Base-by-base conservation (phyloP, 2,888 invertebrate species). In the Caenorhabditis wallacei region DNA sequence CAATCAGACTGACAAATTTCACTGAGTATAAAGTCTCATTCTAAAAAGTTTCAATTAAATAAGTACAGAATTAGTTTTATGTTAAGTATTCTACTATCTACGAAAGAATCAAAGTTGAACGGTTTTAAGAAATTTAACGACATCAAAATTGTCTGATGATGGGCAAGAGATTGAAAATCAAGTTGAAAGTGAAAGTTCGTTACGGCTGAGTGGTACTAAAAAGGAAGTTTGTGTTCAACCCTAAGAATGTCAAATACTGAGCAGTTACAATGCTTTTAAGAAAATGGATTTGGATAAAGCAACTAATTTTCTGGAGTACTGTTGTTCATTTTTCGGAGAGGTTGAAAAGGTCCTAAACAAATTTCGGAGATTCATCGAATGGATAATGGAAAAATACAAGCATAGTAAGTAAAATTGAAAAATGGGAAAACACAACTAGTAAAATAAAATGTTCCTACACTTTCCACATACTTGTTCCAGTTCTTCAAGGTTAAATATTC, bases 401-500 rank as follows among this genome's bases (percentile, higher is more conserved):
- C 35, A 20, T 30, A 59, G 20, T 18, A 16, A 59, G 20, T 18
- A 16, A 13, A 63, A 16, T 40, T 37, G 10, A 40, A 37, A 11
- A 56, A n/a, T n/a, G n/a, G n/a, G n/a, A 22, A 66, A 64, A 75
- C 13, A 37, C 30, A 8, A 3, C 30, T 40, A 40, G 16, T 40
- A 1, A 22, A 37, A 76, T 59, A 53, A 40, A 53, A 13, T 13
- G 46, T 26, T 35, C 4, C 43, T 20, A 13, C 1, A 2, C 59
- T 18, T 16, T 16, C 40, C 16, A 40, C 40, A 13, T 11, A 40
- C 40, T 40, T 51, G 26, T 66, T 56, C 48, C 48, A 53, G 22
- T 46, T 78, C 54, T 54, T 46, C 78, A 78, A 78, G 69, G 78
- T 69, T 78, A 48, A 20, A 54, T 30, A 59, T 35, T 20, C 72